A percentile compares a stretch with the other conserved stretches of the same genome.
These are phyloP conservation scores for Limanda limanda DNA, from an alignment of 2,113 vertebrate genomes.

Conservation along the genomic window DNA sequence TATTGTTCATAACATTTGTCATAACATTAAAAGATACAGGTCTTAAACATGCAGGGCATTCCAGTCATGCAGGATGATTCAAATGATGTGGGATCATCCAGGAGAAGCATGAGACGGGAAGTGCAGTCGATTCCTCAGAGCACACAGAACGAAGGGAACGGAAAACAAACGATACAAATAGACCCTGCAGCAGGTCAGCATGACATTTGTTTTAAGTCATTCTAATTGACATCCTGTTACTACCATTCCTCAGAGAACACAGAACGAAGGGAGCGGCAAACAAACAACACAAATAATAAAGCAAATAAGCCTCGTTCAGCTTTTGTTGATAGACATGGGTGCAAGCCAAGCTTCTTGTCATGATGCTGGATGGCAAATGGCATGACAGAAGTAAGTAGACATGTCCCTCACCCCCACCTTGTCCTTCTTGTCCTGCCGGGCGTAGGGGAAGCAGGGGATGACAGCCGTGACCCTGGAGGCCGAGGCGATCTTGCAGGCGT, in stretches of 20 bases:
- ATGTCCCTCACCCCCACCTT: constrained; percentile 84
- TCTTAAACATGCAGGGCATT: too few relatives aligned
- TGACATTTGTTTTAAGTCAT: too few relatives aligned
- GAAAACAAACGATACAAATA: too few relatives aligned
- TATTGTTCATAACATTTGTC: too few relatives aligned
- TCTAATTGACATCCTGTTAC: too few relatives aligned
- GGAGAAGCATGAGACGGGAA: not conserved
- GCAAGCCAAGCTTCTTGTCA: constrained; percentile 62
- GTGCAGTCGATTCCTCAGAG: not conserved
- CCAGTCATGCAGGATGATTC: constrained; percentile 7
- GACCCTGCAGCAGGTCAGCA: too few relatives aligned
- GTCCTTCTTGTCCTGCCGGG: constrained; percentile 88
- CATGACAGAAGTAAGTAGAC: constrained; percentile 75
- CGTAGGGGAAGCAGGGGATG: constrained; percentile 87
- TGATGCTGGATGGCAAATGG: constrained; percentile 67
- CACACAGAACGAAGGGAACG: too few relatives aligned
- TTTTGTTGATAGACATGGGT: constrained; percentile 26
- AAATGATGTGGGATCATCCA: not conserved
- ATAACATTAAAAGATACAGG: too few relatives aligned
- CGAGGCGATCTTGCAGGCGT: constrained; percentile 86
- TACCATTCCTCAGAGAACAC: too few relatives aligned
- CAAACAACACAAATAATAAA: too few relatives aligned
- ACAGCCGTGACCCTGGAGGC: constrained; percentile 84
- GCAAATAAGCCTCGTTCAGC: too few relatives aligned
- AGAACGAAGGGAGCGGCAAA: too few relatives aligned